These are phyloP conservation scores for Austrofundulus limnaeus DNA, from an alignment of 2,113 vertebrate genomes.

Conservation along the genomic window DNA sequence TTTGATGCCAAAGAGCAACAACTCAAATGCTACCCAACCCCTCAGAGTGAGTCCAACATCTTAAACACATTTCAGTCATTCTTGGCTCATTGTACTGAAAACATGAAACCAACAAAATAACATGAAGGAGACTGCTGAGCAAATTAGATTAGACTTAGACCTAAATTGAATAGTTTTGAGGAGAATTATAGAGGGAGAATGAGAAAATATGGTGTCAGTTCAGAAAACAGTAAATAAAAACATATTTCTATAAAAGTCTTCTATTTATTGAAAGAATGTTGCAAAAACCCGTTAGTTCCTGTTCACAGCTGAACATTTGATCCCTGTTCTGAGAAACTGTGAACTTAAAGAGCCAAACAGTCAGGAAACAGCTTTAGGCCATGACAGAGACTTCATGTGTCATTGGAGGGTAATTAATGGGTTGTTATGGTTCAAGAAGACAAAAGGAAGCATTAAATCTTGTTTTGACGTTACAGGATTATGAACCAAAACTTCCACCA, in stretches of 20 bases:
- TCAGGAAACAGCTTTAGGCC: not conserved
- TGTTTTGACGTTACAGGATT: not conserved
- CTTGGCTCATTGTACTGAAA: not conserved
- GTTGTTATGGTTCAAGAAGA: not conserved
- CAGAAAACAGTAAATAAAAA: too few relatives aligned
- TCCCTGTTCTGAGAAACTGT: not conserved
- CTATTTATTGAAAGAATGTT: not conserved
- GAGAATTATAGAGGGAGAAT: too few relatives aligned
- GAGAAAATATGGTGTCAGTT: too few relatives aligned
- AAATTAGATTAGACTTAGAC: too few relatives aligned
- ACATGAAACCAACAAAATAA: not conserved
- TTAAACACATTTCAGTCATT: too few relatives aligned
- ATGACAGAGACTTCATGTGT: not conserved
- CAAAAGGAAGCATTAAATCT: not conserved
- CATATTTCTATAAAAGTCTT: not conserved
- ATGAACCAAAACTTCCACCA: not conserved
- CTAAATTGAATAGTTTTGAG: not conserved
- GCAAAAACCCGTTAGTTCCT: not conserved
- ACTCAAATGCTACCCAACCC: too few relatives aligned
- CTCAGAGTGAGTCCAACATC: too few relatives aligned
- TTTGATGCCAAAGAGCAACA: too few relatives aligned
- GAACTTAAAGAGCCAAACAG: too few relatives aligned
- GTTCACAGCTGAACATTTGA: not conserved
- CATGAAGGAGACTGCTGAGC: not conserved
- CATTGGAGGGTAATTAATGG: not conserved